Evolutionary conservation across 1,140 invertebrate genomes (phyloP).

Genomic region (Cardiocondyla obscurior): DNA sequence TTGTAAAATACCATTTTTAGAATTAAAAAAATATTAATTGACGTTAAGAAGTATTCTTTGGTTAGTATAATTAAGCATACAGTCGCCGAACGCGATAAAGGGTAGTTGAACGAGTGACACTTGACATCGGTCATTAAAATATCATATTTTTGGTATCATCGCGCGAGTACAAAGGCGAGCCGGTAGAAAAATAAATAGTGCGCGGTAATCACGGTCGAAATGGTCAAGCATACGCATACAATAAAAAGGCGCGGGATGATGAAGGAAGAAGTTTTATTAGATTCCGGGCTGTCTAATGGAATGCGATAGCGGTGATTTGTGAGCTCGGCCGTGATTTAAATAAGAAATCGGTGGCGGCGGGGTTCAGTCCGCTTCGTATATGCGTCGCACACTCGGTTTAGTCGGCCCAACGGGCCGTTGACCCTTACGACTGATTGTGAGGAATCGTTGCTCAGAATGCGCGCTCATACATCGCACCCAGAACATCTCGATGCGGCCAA

Average conservation of each 20-base stretch:
- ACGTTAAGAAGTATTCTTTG: too few relatives aligned
- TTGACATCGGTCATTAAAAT: constrained; percentile 18
- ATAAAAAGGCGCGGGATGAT: not conserved
- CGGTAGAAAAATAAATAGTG: not conserved
- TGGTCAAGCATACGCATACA: constrained; percentile 7
- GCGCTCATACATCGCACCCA: constrained; percentile 45
- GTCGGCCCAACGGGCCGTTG: constrained; percentile 66
- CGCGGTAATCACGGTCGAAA: constrained; percentile 18
- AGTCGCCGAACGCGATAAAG: constrained; percentile 19
- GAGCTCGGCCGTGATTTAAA: constrained; percentile 70
- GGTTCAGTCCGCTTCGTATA: constrained; percentile 25
- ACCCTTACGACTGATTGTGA: constrained; percentile 64
- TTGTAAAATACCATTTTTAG: too few relatives aligned
- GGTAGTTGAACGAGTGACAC: not conserved
- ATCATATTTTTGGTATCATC: constrained; percentile 9
- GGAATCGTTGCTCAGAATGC: constrained; percentile 52
- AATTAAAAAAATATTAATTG: too few relatives aligned
- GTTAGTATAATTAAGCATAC: not conserved
- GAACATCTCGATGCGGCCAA: constrained; percentile 54
- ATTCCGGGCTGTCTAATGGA: constrained; percentile 57
- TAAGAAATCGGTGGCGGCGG: constrained; percentile 70
- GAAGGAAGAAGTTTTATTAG: constrained; percentile 37
- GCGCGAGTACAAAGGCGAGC: not conserved
- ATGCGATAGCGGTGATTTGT: constrained; percentile 70
- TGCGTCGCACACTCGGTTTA: constrained; percentile 57